A percentile compares a stretch with the other conserved stretches of the same genome.
Conservation (phyloP, 37 sponge, comb jelly and placozoan species). For the Hexactinellida sp. region DNA sequence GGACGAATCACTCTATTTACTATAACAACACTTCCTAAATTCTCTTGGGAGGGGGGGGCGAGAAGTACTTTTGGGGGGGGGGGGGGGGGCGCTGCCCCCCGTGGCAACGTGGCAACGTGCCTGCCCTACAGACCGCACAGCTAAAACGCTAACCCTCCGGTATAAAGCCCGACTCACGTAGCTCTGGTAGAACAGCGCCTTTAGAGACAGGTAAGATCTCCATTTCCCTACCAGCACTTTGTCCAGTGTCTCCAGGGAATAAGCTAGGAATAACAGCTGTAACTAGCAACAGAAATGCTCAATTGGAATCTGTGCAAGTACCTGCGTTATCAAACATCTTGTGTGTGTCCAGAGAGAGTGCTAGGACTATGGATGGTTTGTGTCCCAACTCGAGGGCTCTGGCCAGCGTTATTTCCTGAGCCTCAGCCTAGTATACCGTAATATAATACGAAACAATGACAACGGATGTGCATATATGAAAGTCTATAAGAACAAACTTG, state of each 20-base stretch:
- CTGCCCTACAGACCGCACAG: too few relatives aligned
- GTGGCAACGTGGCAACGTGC: too few relatives aligned
- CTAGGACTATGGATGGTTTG: conserved; percentile 68
- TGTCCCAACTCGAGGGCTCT: conserved; percentile 91
- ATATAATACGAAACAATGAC: too few relatives aligned
- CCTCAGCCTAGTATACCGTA: background rate
- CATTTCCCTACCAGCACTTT: conserved; percentile 65
- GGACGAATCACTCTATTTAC: too few relatives aligned
- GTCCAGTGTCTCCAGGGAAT: conserved; percentile 72
- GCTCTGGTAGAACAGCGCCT: conserved; percentile 70
- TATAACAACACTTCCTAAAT: too few relatives aligned
- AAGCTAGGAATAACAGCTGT: conserved; percentile 19
- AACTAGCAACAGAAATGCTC: background rate
- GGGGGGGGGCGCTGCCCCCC: too few relatives aligned
- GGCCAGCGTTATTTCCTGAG: conserved; percentile 57
- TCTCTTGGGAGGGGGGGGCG: too few relatives aligned
- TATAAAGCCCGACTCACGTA: conserved; percentile 74
- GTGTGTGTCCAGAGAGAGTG: conserved; percentile 66
- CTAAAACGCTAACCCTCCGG: too few relatives aligned
- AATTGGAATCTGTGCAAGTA: conserved; percentile 14
- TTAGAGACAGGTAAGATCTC: conserved; percentile 59
- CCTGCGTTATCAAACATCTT: conserved; percentile 59
- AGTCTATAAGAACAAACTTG: conserved; percentile 51
- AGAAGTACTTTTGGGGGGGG: too few relatives aligned
- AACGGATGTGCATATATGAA: too few relatives aligned